Evolutionary conservation across 1,140 invertebrate genomes (phyloP).

Genomic region (Trichoplusia ni): DNA sequence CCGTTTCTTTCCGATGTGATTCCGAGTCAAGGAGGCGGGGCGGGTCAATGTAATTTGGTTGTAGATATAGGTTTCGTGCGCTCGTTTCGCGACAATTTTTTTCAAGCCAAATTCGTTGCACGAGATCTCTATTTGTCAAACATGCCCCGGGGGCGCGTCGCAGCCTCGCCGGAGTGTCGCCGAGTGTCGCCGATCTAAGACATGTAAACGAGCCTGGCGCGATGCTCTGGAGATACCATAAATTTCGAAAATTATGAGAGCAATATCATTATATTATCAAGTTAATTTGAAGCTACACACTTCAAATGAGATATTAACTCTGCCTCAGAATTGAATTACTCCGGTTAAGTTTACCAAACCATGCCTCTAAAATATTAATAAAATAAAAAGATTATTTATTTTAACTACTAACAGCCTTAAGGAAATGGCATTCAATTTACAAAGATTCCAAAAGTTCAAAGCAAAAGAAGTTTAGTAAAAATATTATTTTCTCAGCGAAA

Average conservation of each 20-base stretch:
- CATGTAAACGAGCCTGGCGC: slow-evolving; percentile 10
- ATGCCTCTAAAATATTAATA: too few relatives aligned
- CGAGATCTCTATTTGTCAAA: slow-evolving; percentile 73
- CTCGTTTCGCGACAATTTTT: slow-evolving; percentile 64
- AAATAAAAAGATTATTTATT: too few relatives aligned
- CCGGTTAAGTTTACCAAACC: too few relatives aligned
- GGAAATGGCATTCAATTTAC: too few relatives aligned
- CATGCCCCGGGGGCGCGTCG: slow-evolving; percentile 45
- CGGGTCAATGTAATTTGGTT: slow-evolving; percentile 42
- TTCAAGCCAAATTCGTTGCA: slow-evolving; percentile 63
- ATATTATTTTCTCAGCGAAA: background rate
- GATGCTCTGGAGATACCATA: slow-evolving; percentile 6
- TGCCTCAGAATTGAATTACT: too few relatives aligned
- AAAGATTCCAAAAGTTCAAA: slow-evolving; percentile 1
- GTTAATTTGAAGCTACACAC: too few relatives aligned
- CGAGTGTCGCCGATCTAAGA: slow-evolving; percentile 2
- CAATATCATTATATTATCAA: slow-evolving; percentile 3
- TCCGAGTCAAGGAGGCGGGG: background rate
- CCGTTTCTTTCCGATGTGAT: background rate
- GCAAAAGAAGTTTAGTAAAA: background rate
- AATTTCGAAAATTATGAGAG: background rate
- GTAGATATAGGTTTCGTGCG: slow-evolving; percentile 53
- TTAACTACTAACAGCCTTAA: too few relatives aligned
- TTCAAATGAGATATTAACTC: background rate
- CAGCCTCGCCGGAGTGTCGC: slow-evolving; percentile 23